phyloP scores from a whole-genome alignment of 1,140 invertebrate genomes.

The Ceratitis capitata region DNA sequence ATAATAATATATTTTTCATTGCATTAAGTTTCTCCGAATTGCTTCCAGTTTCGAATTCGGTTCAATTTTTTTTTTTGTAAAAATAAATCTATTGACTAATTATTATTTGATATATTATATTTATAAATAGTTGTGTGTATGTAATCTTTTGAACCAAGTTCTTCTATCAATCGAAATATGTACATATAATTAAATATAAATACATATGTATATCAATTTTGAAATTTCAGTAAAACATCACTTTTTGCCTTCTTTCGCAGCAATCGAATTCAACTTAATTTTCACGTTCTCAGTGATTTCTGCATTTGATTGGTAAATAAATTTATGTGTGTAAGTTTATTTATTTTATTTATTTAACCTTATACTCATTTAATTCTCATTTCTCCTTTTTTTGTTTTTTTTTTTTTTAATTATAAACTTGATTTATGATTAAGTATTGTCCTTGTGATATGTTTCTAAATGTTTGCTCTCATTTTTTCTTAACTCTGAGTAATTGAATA shows the following conservation, averaged over 20 bases:
- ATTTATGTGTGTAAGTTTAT: neutral
- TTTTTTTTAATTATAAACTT: slow-evolving; percentile 21
- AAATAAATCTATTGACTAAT: neutral
- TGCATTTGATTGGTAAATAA: neutral
- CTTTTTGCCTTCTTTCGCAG: neutral
- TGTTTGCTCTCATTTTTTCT: slow-evolving; percentile 49
- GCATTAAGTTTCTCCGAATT: slow-evolving; percentile 37
- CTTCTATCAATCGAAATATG: neutral
- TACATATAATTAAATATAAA: too few species aligned
- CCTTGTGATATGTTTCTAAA: slow-evolving; percentile 65
- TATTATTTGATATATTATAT: too few species aligned
- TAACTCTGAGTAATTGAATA: slow-evolving; percentile 60
- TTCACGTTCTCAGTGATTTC: neutral
- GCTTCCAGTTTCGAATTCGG: slow-evolving; percentile 44
- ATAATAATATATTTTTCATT: slow-evolving; percentile 37
- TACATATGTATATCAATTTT: neutral
- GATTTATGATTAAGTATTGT: slow-evolving; percentile 64
- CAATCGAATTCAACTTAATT: neutral
- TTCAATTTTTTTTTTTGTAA: slow-evolving; percentile 44
- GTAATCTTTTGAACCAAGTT: slow-evolving; percentile 13
- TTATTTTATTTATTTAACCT: neutral
- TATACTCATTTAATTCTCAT: neutral
- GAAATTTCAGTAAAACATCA: slow-evolving; percentile 11
- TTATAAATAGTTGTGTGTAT: neutral
- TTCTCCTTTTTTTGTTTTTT: slow-evolving; percentile 6